Evolutionary conservation across 2,888 invertebrate genomes (phyloP), one percentile per base, ranked within the genome.

Genomic region (Rhagium mordax): DNA sequence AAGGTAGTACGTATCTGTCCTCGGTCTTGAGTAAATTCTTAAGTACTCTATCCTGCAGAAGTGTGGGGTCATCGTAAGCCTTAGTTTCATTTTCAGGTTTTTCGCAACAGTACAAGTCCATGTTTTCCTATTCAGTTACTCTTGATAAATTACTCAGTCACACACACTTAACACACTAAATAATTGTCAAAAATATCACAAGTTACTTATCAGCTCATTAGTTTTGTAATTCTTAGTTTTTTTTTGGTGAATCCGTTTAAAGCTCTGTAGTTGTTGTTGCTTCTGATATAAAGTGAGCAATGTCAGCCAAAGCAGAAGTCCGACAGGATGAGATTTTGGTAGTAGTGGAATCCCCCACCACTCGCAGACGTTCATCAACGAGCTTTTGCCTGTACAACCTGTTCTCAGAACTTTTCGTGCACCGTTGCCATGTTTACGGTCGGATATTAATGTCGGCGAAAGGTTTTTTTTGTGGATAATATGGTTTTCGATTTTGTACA

Each of bases 21-120:
- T 98, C 98, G 67, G 93, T 93, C 85, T 93, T 93, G 84, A 98
- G 91, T 83, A 97, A 91, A 89, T 95, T 95, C 87, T 92, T 91
- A 80, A 96, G 90, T 86, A 96, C 95, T 83, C 96, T 92, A 68
- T 80, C 94, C 78, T 92, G 91, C 83, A 94, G 89, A 83, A 96
- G 91, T 81, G 92, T 93, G 66, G 94, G 94, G 89, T 96, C 96
- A 76, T 91, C 84, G 79, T 86, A 85, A 60, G 88, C 87, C 79
- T 81, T 83, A 75, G 83, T 84, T 79, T 87, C 87, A 73, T 82
- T 83, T 74, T 84, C 82, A 70, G 84, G 70, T 27, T 79, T 77
- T 84, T 87, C 87, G 84, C 84, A 86, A 82, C 88, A 88, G 82
- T 84, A 81, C 82, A 88, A 84, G 84, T 87, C 84, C 86, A 86